A percentile compares a stretch with the other conserved stretches of the same genome.
phyloP scores from a whole-genome alignment of 2,888 invertebrate species.

The Tinea semifulvella region DNA sequence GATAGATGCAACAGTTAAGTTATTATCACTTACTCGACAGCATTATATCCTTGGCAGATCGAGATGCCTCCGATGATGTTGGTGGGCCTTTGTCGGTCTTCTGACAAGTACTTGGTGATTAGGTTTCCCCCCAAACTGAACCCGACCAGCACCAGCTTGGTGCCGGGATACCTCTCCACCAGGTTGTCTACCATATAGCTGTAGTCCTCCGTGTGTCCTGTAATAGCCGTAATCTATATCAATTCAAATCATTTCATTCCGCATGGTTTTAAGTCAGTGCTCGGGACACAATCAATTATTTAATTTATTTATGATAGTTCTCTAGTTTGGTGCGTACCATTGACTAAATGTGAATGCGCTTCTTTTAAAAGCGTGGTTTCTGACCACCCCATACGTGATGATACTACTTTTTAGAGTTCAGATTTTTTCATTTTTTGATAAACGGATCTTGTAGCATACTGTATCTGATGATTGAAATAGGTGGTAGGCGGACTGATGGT shows the following conservation, averaged over 20 bases:
- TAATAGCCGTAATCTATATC: constrained; percentile 18
- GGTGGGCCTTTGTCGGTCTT: constrained; percentile 70
- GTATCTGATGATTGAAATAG: too few relatives aligned
- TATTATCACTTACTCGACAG: constrained; percentile 82
- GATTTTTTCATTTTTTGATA: too few relatives aligned
- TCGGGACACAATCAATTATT: too few relatives aligned
- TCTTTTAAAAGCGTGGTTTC: too few relatives aligned
- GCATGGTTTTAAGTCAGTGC: too few relatives aligned
- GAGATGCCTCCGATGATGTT: constrained; percentile 90
- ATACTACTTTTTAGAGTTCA: too few relatives aligned
- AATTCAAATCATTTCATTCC: background rate
- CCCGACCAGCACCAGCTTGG: constrained; percentile 85
- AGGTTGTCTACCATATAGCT: constrained; percentile 83
- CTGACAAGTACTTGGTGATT: constrained; percentile 92
- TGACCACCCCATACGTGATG: too few relatives aligned
- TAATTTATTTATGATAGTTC: too few relatives aligned
- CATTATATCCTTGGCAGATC: constrained; percentile 94
- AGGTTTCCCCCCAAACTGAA: constrained; percentile 95
- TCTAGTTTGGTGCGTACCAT: too few relatives aligned
- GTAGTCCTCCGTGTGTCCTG: constrained; percentile 91
- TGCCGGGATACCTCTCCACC: constrained; percentile 75
- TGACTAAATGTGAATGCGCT: too few relatives aligned
- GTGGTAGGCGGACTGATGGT: too few relatives aligned
- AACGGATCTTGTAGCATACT: too few relatives aligned
- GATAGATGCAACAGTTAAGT: background rate